A percentile compares a stretch with the other conserved stretches of the same genome.
phyloP scores from a whole-genome alignment of 2,797 vertebrate genomes.

The Malacoraja senta region DNA sequence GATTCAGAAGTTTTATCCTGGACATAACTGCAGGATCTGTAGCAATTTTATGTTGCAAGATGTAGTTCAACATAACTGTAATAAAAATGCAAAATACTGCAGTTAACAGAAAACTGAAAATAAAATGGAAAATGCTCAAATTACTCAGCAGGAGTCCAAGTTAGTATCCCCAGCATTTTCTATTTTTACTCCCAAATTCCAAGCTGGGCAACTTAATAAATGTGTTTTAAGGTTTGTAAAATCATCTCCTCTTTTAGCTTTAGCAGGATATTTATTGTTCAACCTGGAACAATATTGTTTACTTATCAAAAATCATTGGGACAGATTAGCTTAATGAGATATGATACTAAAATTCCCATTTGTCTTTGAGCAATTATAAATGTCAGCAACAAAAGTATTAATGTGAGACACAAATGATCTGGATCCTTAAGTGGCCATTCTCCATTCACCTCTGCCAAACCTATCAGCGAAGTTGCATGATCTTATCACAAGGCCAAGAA shows the following conservation, averaged over 20 bases:
- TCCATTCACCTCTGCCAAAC: not conserved
- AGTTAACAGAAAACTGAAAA: too few species aligned
- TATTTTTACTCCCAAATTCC: not conserved
- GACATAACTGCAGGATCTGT: not conserved
- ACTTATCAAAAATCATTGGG: not conserved
- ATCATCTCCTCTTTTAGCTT: not conserved
- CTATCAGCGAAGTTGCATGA: not conserved
- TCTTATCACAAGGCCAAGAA: too few species aligned
- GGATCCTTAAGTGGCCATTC: not conserved
- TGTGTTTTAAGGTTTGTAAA: not conserved
- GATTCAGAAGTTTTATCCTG: not conserved
- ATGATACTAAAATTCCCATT: not conserved
- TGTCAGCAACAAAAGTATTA: not conserved
- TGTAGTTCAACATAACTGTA: not conserved
- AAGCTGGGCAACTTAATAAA: not conserved
- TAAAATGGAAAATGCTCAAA: too few species aligned
- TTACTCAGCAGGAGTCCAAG: too few species aligned
- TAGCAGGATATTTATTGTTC: not conserved
- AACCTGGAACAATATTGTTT: not conserved
- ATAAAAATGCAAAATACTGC: too few species aligned
- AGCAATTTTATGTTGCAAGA: not conserved
- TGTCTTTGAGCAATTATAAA: not conserved
- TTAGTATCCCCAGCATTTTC: too few species aligned
- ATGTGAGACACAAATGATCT: not conserved
- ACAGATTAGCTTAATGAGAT: not conserved